Evolutionary conservation across 1,140 invertebrate genomes (phyloP).

Genomic region (Leptinotarsa lineolata): DNA sequence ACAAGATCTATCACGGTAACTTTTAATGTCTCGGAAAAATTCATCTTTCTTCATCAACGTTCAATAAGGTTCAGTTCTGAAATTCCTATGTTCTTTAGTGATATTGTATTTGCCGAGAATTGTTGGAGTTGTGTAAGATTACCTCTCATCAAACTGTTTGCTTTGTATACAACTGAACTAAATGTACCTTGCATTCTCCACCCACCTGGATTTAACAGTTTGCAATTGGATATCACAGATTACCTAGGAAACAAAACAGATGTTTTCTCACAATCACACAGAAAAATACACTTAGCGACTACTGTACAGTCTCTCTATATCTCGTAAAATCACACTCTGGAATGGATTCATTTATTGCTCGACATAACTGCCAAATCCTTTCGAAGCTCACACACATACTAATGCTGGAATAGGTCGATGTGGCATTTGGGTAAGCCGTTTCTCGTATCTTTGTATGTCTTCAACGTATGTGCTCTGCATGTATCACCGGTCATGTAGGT

Average conservation of each 20-base stretch:
- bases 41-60: too few relatives aligned
- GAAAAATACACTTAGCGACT: constrained; percentile 42
- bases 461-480: constrained; percentile 55
- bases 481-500: constrained; percentile 74
- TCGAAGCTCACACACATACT: constrained; percentile 13
- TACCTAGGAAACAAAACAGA: constrained; percentile 35
- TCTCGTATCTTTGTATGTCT: constrained; percentile 46
- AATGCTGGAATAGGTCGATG: constrained; percentile 48
- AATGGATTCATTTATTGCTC: constrained; percentile 55
- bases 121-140: not conserved
- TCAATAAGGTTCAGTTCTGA: too few relatives aligned
- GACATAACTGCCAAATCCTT: not conserved
- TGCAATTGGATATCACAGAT: constrained; percentile 32
- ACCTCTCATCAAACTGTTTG: not conserved
- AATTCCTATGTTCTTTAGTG: not conserved
- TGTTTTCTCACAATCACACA: constrained; percentile 9
- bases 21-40: too few relatives aligned
- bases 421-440: constrained; percentile 51
- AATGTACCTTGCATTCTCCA: not conserved
- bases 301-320: constrained; percentile 52
- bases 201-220: not conserved
- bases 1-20: too few relatives aligned
- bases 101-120: not conserved
- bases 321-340: constrained; percentile 53
- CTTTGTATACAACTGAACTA: not conserved